Evolutionary conservation across 2,113 vertebrate species (phyloP), one percentile per base, ranked within the genome.

Genomic region (Psilopsiagon aymara): DNA sequence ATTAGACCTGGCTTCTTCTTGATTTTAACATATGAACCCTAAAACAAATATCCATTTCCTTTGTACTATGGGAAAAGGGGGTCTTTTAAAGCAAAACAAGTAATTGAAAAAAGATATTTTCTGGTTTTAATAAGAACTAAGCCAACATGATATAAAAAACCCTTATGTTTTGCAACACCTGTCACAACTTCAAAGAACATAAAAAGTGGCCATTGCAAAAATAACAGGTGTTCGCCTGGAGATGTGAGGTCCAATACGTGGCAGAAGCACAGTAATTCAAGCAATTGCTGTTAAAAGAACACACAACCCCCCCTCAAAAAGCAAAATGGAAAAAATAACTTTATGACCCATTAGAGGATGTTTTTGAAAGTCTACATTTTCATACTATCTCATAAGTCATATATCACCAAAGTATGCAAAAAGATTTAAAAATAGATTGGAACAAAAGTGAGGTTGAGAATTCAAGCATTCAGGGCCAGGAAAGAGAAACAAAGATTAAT

Each of bases 91-190:
- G 86, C 64, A 94, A 37, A 92, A 84, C 55, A 75, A 81, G 92
- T 94, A 97, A 97, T 97, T 96, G 96, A 88, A 96, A 97, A 95
- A 97, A 95, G 95, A 78, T 94, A 96, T 95, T 96, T 92, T 96
- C 95, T 95, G 93, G 87, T 94, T 97, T 90, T 90, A 97, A 95
- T 97, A 95, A 96, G 93, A 94, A 86, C 84, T 94, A 95, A 96
- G 92, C 82, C 93, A 95, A 96, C 75, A 57, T 87, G 82, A 90
- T 96, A 94, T 91, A 94, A 97, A 96, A 96, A 85, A 2, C 1
- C 59, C 77, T 67, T 90, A 62, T 88, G 90, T 94, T 96, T 96
- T 95, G 95, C 88, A 95, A 96, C 94, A 95, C 93, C 96, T 97
- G 94, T 94, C 93, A 95, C 90, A 88, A 96, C 96, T 94, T 96